phyloP scores from a whole-genome alignment of 2,797 vertebrate species.

The Loris lydekkerianus region DNA sequence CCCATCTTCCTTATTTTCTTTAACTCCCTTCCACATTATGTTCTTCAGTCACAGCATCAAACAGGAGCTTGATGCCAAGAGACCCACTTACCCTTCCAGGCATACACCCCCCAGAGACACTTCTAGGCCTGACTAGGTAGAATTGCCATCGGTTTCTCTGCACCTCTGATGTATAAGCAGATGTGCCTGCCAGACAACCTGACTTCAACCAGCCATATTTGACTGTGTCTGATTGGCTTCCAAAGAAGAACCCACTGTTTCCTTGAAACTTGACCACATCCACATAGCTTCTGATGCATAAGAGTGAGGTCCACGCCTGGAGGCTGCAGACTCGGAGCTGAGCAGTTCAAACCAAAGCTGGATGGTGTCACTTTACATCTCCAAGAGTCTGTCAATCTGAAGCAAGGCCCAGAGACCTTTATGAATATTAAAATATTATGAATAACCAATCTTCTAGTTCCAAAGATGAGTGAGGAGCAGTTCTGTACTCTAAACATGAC shows the following conservation, averaged over 20 bases:
- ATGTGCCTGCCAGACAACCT: neutral
- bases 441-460: neutral
- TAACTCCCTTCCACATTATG: neutral
- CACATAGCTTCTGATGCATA: neutral
- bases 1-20: neutral
- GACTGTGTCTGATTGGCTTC: neutral
- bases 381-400: neutral
- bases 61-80: neutral
- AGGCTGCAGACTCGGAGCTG: neutral
- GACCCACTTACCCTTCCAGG: neutral
- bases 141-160: conserved; percentile 42
- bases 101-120: neutral
- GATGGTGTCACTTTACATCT: neutral
- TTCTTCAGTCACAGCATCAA: conserved; percentile 19
- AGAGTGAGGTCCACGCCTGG: neutral
- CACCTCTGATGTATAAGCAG: neutral
- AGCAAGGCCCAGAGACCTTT: neutral
- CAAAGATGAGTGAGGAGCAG: neutral
- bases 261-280: neutral
- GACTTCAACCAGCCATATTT: neutral
- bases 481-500: neutral
- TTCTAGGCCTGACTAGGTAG: neutral
- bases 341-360: neutral
- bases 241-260: neutral
- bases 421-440: neutral